A percentile compares a stretch with the other conserved stretches of the same genome.
These are phyloP conservation scores for Podarcis muralis DNA, from an alignment of 2,113 vertebrate genomes.

Conservation along the genomic window DNA sequence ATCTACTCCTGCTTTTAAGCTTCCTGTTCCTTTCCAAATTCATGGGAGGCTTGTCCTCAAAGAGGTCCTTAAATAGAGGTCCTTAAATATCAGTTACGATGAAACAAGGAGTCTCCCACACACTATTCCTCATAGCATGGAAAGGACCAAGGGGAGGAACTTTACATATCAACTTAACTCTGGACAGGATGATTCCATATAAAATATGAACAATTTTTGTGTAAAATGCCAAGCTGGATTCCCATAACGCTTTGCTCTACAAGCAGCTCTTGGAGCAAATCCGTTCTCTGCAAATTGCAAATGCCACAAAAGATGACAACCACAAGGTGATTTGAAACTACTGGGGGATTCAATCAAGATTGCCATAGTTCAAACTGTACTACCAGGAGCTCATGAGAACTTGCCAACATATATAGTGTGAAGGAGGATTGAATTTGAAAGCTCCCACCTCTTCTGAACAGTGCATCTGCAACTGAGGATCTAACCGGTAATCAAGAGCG, in stretches of 20 bases:
- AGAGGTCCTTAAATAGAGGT: neutral
- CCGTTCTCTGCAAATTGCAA: neutral
- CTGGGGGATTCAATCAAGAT: neutral
- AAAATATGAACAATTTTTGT: neutral
- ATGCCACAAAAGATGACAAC: neutral
- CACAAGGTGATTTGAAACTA: neutral
- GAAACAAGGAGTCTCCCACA: neutral
- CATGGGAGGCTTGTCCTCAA: too few relatives aligned
- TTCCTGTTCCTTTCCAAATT: neutral
- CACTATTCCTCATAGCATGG: neutral
- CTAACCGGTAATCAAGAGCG: slow-evolving; percentile 94
- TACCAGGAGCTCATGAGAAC: neutral
- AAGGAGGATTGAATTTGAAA: neutral
- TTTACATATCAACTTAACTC: neutral
- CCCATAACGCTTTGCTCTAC: neutral
- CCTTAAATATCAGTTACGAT: neutral
- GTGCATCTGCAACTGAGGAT: slow-evolving; percentile 95
- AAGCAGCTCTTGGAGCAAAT: neutral
- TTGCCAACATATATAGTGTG: neutral
- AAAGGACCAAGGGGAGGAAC: neutral
- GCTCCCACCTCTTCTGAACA: slow-evolving; percentile 91
- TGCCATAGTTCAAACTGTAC: neutral
- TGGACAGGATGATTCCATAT: neutral
- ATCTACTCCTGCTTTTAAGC: neutral
- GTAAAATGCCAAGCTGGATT: neutral